A percentile compares a stretch with the other conserved stretches of the same genome.
These are phyloP conservation scores for Drosophila maculinotata DNA, from an alignment of 2,888 invertebrate genomes.

Conservation along the genomic window DNA sequence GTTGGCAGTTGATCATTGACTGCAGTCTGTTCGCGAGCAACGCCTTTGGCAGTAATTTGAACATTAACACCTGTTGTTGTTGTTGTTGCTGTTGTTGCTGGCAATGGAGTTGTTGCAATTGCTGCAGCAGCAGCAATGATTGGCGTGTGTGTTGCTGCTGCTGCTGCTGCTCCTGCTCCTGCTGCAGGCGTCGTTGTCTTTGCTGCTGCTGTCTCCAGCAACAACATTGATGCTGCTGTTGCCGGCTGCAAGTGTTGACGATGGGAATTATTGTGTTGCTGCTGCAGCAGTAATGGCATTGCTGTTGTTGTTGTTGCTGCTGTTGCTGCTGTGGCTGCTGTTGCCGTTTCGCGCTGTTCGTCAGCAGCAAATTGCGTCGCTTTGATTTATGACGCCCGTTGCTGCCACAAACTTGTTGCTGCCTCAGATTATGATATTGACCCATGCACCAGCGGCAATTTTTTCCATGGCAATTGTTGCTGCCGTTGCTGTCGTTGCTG, in stretches of 20 bases:
- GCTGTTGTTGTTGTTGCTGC: slow-evolving; percentile 51
- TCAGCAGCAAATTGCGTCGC: slow-evolving; percentile 81
- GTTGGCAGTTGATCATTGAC: slow-evolving; percentile 73
- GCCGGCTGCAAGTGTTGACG: slow-evolving; percentile 71
- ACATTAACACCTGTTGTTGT: slow-evolving; percentile 83
- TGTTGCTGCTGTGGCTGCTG: slow-evolving; percentile 47
- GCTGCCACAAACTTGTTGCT: slow-evolving; percentile 69
- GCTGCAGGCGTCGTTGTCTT: slow-evolving; percentile 31
- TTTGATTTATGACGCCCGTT: slow-evolving; percentile 83
- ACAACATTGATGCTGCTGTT: slow-evolving; percentile 61
- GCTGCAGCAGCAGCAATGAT: slow-evolving; percentile 22
- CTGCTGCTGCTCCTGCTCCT: slow-evolving; percentile 29
- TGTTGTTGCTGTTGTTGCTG: slow-evolving; percentile 53
- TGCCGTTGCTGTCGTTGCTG: slow-evolving; percentile 31
- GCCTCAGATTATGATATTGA: slow-evolving; percentile 82
- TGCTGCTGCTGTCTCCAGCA: slow-evolving; percentile 60
- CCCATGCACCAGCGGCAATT: slow-evolving; percentile 78
- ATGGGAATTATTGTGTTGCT: slow-evolving; percentile 63
- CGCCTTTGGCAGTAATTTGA: slow-evolving; percentile 82
- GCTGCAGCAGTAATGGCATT: slow-evolving; percentile 59
- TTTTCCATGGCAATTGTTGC: slow-evolving; percentile 50
- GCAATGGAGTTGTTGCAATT: slow-evolving; percentile 40
- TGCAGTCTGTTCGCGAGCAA: slow-evolving; percentile 63
- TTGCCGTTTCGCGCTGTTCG: slow-evolving; percentile 70
- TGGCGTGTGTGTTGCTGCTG: slow-evolving; percentile 38